Evolutionary conservation across 1,140 invertebrate genomes (phyloP), one percentile per base, ranked within the genome.

Genomic region (Muscidifurax raptorellus): DNA sequence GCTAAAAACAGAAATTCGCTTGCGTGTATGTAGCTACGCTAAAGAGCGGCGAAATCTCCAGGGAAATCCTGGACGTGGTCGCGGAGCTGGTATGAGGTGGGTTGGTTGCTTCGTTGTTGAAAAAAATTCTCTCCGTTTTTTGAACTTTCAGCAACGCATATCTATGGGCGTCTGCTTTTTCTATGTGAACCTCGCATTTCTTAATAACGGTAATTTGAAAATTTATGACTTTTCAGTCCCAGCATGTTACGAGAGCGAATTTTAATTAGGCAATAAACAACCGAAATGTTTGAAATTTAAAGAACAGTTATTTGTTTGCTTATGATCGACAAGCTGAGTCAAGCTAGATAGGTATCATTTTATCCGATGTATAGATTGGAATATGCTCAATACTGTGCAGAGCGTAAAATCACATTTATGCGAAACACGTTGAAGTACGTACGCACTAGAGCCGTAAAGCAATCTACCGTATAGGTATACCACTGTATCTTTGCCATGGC

Each of bases 381-480:
- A 59, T 59, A 69, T 12, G 40, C 30, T 27, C 13, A 32, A 76
- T 47, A 44, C 74, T 3, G n/a, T n/a, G 40, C 22, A 76, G 44
- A 76, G 74, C 74, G 74, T 59, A 27, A 76, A 76, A 76, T 76
- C 74, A 18, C 40, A 25, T 76, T 47, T 47, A 0, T 44, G 5
- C 18, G 4, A 7, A 32, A 32, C 4, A 36, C 6, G 7, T 5
- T 13, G 30, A 7, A 72, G 69, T 28, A 28, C 69, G 69, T 27
- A 27, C 6, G 66, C 27, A 12, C 66, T 25, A 25, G 66, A 67
- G 10, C 0, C 10, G 66, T 6, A 67, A 25, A 6, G 2, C 7
- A 25, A 67, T 40, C 36, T 40, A 40, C 36, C 36, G 10, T 40
- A 40, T 9, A 40, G 36, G 36, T 10, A 10, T 40, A 40, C 36